phyloP scores from a whole-genome alignment of 2,888 invertebrate species.

The Phymatocera aterrima region DNA sequence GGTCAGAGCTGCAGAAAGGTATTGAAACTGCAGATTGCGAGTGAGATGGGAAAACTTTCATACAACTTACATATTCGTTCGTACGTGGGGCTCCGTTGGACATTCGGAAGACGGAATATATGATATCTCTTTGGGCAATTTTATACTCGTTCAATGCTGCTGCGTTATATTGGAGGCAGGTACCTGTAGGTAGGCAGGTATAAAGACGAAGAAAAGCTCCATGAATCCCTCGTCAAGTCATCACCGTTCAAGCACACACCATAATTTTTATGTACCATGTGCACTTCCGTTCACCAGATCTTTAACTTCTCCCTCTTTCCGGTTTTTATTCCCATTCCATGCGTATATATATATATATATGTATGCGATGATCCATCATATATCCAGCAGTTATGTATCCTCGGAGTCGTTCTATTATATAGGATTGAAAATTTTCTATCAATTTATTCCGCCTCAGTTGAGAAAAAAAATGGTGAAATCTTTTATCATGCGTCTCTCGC shows the following conservation, averaged over 20 bases:
- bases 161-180: too few relatives aligned
- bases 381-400: too few relatives aligned
- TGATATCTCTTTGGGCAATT: too few relatives aligned
- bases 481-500: not conserved
- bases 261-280: too few relatives aligned
- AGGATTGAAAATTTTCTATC: not conserved
- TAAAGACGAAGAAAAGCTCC: not conserved
- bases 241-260: not conserved
- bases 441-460: not conserved
- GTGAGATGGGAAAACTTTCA: too few relatives aligned
- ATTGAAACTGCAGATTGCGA: too few relatives aligned
- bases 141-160: too few relatives aligned
- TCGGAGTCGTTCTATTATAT: too few relatives aligned
- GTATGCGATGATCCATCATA: not conserved
- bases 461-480: not conserved
- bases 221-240: not conserved
- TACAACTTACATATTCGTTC: too few relatives aligned
- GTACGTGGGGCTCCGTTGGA: too few relatives aligned
- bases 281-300: not conserved
- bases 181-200: not conserved
- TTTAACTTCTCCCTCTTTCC: conserved; percentile 1
- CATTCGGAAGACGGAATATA: too few relatives aligned
- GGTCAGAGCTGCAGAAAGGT: too few relatives aligned
- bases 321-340: not conserved
- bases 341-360: not conserved